Percentiles rank a stretch among this genome's conserved stretches.
Evolutionary conservation across 1,140 invertebrate genomes (phyloP).

Genomic region (Heliconius nattereri): DNA sequence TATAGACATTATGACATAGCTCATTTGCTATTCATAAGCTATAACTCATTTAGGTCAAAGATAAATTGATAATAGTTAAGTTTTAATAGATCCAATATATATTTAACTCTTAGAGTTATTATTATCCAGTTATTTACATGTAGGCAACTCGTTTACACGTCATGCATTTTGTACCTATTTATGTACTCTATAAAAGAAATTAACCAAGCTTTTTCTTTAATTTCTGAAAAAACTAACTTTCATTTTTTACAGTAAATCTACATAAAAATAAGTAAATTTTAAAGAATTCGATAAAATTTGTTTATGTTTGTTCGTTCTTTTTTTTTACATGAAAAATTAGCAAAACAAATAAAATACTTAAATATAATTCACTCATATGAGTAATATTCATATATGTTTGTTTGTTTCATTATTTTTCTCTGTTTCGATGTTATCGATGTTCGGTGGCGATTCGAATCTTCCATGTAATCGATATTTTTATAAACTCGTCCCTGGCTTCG

Average conservation of each 20-base stretch:
- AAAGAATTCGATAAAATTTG: too few species aligned
- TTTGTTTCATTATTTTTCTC: neutral
- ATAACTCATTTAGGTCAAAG: neutral
- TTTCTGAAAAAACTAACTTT: too few species aligned
- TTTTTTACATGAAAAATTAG: too few species aligned
- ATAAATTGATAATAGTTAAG: neutral
- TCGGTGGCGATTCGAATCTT: slow-evolving; percentile 42
- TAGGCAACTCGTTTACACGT: neutral
- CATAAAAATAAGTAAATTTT: too few species aligned
- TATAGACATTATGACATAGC: neutral
- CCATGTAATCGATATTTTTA: slow-evolving; percentile 66
- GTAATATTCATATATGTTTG: neutral
- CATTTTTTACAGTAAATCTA: too few species aligned
- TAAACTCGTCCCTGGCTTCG: slow-evolving; percentile 49
- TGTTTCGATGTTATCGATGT: slow-evolving; percentile 28
- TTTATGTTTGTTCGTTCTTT: too few species aligned
- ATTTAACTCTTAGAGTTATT: neutral
- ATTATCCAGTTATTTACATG: neutral
- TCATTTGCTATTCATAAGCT: neutral
- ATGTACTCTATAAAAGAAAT: too few species aligned
- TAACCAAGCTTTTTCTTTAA: too few species aligned
- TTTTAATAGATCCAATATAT: neutral
- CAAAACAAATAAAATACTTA: neutral
- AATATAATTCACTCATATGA: neutral
- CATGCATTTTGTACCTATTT: neutral